Base-by-base conservation (phyloP, 2,113 vertebrate species). In the Sarotherodon lohbergeri region DNA sequence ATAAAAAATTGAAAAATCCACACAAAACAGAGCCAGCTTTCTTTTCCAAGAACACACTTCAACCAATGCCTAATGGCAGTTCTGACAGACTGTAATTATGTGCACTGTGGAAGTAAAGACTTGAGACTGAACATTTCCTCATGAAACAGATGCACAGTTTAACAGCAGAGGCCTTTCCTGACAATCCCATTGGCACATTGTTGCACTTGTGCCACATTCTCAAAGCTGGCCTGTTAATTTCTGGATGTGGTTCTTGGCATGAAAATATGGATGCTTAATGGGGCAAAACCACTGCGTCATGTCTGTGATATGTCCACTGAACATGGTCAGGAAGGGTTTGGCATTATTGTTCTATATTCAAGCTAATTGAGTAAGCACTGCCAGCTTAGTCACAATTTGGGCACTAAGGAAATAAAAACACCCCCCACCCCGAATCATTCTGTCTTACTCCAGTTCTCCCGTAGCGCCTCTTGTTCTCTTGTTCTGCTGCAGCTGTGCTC, bases 291-390 rank as follows among this genome's bases (percentile, higher is more conserved):
- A 89, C 84, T 94, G 86, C 89, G 93, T 95, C 94, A 95, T 92
- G 95, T 95, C 95, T 96, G 89, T 90, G 94, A 94, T 94, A 91
- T 95, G 91, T 96, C 86, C 87, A 92, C 82, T 78, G 86, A 95
- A 95, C 94, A 91, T 86, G 92, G 82, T 91, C 90, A 91, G 91
- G 92, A 92, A 94, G 93, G 90, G 92, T 93, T 92, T 95, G 95
- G 92, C 91, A 93, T 95, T 88, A 93, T 94, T 94, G 90, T 94
- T 95, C 76, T 93, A 89, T 68, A 88, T 89, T 80, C 39, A n/a
- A 92, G 82, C 78, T 89, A 92, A 94, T 89, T 85, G 92, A 92
- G 78, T 80, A 87, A 85, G 79, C 89, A 39, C 68, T 90, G 92
- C 94, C 93, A 94, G 91, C 59, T 90, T 89, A 61, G 85, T 91